phyloP scores from a whole-genome alignment of 2,888 invertebrate species.

The Drosophila subsilvestris region DNA sequence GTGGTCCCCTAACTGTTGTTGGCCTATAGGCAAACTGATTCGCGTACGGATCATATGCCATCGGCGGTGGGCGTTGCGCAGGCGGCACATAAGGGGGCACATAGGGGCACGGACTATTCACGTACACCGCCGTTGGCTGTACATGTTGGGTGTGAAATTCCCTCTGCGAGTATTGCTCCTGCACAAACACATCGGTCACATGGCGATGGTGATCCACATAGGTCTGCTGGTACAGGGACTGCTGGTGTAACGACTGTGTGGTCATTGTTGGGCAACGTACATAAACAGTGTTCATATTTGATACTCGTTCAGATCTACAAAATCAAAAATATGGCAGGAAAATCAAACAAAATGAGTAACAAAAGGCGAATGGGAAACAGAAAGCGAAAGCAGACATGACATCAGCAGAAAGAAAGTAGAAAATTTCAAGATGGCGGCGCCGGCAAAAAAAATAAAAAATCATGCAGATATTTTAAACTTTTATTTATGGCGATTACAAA shows the following conservation, averaged over 20 bases:
- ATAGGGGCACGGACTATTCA: no score
- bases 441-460: no score
- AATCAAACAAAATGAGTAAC: background rate
- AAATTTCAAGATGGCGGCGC: background rate
- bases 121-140: constrained; percentile 39
- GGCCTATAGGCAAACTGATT: background rate
- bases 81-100: background rate
- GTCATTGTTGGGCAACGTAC: constrained; percentile 25
- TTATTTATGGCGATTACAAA: no score
- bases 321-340: background rate
- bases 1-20: background rate
- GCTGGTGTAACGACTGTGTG: constrained; percentile 61
- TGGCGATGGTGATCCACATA: constrained; percentile 59
- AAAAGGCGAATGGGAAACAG: no score
- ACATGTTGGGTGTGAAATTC: constrained; percentile 47
- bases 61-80: background rate
- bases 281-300: constrained; percentile 47
- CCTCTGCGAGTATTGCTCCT: constrained; percentile 63
- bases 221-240: constrained; percentile 65
- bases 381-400: background rate
- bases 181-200: constrained; percentile 58
- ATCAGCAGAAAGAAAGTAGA: background rate
- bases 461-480: no score
- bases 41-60: background rate
- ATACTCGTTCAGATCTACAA: background rate